A percentile compares a stretch with the other conserved stretches of the same genome.
Conservation (phyloP, 2,888 invertebrate species). For the Polymixis flavicincta region DNA sequence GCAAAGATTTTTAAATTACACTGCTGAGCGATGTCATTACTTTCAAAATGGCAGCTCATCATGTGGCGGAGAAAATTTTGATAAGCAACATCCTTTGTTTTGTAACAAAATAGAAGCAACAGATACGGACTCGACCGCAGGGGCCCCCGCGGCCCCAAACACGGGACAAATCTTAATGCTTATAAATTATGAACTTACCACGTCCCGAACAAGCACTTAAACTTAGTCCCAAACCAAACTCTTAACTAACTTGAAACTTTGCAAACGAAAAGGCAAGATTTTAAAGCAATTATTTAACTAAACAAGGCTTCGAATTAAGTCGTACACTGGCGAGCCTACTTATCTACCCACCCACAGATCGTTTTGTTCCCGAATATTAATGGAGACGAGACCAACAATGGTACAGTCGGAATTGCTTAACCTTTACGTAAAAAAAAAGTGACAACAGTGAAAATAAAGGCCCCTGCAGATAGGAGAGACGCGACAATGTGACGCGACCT, state of each 20-base stretch:
- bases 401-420: slow-evolving; percentile 12
- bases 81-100: slow-evolving; percentile 53
- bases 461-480: too few species aligned
- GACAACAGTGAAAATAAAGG: slow-evolving; percentile 36
- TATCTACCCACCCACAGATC: slow-evolving; percentile 11
- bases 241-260: slow-evolving; percentile 44
- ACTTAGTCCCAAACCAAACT: slow-evolving; percentile 44
- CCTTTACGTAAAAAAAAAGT: slow-evolving; percentile 42
- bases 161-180: slow-evolving; percentile 38
- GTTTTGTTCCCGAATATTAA: slow-evolving; percentile 48
- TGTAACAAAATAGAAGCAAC: slow-evolving; percentile 35
- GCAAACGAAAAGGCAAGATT: slow-evolving; percentile 53
- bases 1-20: not conserved
- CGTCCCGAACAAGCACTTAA: slow-evolving; percentile 44
- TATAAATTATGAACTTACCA: slow-evolving; percentile 52
- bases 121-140: slow-evolving; percentile 39
- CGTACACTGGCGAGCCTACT: slow-evolving; percentile 17
- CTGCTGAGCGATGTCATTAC: slow-evolving; percentile 2
- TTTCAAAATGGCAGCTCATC: slow-evolving; percentile 41
- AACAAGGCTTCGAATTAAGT: slow-evolving; percentile 36
- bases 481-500: too few species aligned
- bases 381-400: slow-evolving; percentile 39
- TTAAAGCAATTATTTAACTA: slow-evolving; percentile 57
- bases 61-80: slow-evolving; percentile 32
- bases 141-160: slow-evolving; percentile 9